Evolutionary conservation across 2,797 vertebrate species (phyloP), one percentile per base, ranked within the genome.

Genomic region (Labeo calbasu): DNA sequence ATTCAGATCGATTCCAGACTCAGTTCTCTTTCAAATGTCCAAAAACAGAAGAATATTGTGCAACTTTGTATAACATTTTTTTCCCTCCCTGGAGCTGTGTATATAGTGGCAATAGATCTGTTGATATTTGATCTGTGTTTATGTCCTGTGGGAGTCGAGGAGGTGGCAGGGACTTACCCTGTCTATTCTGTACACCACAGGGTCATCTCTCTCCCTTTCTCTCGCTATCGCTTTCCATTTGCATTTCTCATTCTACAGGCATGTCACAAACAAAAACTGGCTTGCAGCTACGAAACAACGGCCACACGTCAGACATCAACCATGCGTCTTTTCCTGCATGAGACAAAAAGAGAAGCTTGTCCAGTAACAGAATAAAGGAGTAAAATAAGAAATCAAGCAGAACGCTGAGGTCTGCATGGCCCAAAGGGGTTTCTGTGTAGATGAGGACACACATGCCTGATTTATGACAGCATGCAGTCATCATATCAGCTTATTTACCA

Each of bases 361-460:
- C 90, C 89, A 90, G 89, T 90, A 89, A 92, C 90, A 87, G 68
- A 90, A 90, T 89, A 53, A 88, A 85, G 84, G 59, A 78, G 85
- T 61, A 83, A 88, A 83, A 85, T 86, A 87, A 81, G 88, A 91
- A 93, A 92, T 93, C 86, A 93, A 93, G 93, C 89, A 92, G 88
- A 90, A 88, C 87, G 87, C 87, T 88, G 81, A 89, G 87, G 89
- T 89, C 90, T 77, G 77, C 50, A 25, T 91, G 88, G 92, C 93
- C 92, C 89, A 92, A 88, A 93, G 94, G 92, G 89, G 91, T 94
- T 95, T 95, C 93, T 93, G 90, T 92, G 89, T 92, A 92, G 91
- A 92, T 90, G 90, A 91, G 93, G 89, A 91, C 89, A 89, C 68
- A 79, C 66, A 83, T 81, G 36, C 68, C 75, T 88, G 89, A 79